Conservation (phyloP, 1,140 invertebrate genomes). For the Papilio polyxenes region DNA sequence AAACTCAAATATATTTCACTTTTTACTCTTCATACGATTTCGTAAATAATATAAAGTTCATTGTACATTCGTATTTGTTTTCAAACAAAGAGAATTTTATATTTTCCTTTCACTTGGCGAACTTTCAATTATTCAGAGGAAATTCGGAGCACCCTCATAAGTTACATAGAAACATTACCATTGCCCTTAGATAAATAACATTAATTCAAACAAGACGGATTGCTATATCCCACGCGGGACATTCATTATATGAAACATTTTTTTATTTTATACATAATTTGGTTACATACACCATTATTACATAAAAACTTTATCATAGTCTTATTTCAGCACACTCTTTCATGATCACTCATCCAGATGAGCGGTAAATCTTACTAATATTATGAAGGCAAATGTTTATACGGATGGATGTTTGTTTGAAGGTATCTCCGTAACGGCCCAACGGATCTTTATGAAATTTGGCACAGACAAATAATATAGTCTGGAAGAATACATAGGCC, state of each 20-base stretch:
- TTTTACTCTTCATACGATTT: neutral
- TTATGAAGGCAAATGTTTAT: too few relatives aligned
- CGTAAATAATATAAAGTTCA: neutral
- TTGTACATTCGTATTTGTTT: neutral
- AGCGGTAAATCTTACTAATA: too few relatives aligned
- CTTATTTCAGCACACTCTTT: too few relatives aligned
- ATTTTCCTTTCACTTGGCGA: constrained; percentile 34
- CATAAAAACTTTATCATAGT: too few relatives aligned
- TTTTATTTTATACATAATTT: neutral
- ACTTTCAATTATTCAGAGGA: constrained; percentile 35
- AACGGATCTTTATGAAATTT: too few relatives aligned
- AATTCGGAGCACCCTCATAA: constrained; percentile 40
- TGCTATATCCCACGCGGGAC: constrained; percentile 2
- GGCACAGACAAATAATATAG: too few relatives aligned
- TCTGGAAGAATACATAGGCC: too few relatives aligned
- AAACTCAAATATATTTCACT: too few relatives aligned
- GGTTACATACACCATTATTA: too few relatives aligned
- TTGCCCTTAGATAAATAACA: constrained; percentile 42
- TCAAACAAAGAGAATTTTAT: constrained; percentile 6
- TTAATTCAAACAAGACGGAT: constrained; percentile 39
- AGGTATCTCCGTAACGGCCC: too few relatives aligned
- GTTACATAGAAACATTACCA: constrained; percentile 37
- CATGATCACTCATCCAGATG: too few relatives aligned
- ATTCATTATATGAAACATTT: neutral
- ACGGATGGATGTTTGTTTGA: too few relatives aligned